phyloP scores from a whole-genome alignment of 2,888 invertebrate genomes.

The Stenchaetothrips biformis region DNA sequence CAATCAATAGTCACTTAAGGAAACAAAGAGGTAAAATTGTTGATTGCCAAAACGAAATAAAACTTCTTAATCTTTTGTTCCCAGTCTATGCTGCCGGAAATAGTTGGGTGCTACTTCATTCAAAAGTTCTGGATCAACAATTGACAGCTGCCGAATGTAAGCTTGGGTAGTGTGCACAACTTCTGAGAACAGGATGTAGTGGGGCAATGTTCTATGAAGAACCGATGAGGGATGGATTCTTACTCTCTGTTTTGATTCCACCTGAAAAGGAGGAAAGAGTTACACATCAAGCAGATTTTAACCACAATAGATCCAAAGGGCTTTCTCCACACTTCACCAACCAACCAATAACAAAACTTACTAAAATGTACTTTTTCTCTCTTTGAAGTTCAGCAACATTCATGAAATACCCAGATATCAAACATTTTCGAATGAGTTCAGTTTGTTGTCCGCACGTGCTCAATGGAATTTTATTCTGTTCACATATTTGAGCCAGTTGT shows the following conservation, averaged over 20 bases:
- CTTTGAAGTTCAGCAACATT: conserved; percentile 78
- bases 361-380: conserved; percentile 65
- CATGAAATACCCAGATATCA: conserved; percentile 75
- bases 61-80: not conserved
- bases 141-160: conserved; percentile 72
- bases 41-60: not conserved
- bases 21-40: not conserved
- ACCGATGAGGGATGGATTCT: conserved; percentile 80
- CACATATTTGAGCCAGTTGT: conserved; percentile 70
- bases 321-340: not conserved
- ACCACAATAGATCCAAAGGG: conserved; percentile 29
- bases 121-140: conserved; percentile 77
- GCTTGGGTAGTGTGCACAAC: conserved; percentile 78
- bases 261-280: conserved; percentile 46
- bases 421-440: conserved; percentile 60
- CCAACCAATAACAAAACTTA: conserved; percentile 44
- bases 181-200: conserved; percentile 76
- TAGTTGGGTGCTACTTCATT: conserved; percentile 48
- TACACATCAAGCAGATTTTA: not conserved
- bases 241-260: conserved; percentile 62
- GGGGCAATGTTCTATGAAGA: conserved; percentile 63
- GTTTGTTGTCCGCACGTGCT: conserved; percentile 57
- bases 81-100: conserved; percentile 31
- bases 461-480: conserved; percentile 55
- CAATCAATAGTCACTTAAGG: not conserved